phyloP scores from a whole-genome alignment of 1,140 invertebrate genomes.

The Asobara japonica region DNA sequence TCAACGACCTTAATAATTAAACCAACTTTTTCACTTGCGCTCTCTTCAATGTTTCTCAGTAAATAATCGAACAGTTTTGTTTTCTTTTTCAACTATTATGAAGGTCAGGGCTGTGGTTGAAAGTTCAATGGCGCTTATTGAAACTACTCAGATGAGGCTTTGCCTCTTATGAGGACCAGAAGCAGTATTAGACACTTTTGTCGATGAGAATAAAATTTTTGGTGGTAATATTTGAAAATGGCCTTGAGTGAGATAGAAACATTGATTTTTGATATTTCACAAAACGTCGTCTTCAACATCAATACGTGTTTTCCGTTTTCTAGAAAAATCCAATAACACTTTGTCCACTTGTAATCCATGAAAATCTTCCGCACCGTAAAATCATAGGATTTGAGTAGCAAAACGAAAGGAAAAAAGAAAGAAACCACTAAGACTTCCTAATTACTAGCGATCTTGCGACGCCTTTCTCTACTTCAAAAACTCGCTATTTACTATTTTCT shows the following conservation, averaged over 20 bases:
- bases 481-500: not conserved
- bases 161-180: not conserved
- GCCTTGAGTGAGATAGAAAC: not conserved
- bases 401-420: too few species aligned
- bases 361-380: not conserved
- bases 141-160: not conserved
- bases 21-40: slow-evolving; percentile 21
- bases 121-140: not conserved
- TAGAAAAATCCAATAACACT: too few species aligned
- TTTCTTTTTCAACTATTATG: not conserved
- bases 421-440: not conserved
- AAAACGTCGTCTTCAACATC: not conserved
- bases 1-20: slow-evolving; percentile 80
- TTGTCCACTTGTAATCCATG: not conserved
- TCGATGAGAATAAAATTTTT: not conserved
- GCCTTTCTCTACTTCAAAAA: not conserved
- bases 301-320: too few species aligned
- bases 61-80: not conserved
- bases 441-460: not conserved
- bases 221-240: slow-evolving; percentile 5
- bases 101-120: slow-evolving; percentile 28
- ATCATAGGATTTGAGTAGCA: not conserved
- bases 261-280: not conserved
- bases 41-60: not conserved
- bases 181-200: slow-evolving; percentile 1